Evolutionary conservation across 2,888 invertebrate species (phyloP).

Genomic region (Rhagophthalmus giganteus): DNA sequence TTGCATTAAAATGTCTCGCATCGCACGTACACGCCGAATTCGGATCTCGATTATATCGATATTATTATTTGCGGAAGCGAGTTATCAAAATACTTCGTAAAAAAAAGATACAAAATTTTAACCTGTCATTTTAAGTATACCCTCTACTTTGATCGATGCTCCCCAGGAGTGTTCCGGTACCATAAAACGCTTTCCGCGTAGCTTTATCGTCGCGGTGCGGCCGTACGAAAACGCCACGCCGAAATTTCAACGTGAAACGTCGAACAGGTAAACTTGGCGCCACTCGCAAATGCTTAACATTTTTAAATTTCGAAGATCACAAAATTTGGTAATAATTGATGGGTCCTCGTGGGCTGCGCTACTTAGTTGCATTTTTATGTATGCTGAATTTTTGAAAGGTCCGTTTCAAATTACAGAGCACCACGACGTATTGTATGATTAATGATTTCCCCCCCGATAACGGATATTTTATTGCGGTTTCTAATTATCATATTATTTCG

Average conservation of each 20-base stretch:
- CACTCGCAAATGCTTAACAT: constrained; percentile 44
- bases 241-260: constrained; percentile 20
- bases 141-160: constrained; percentile 51
- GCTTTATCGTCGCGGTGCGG: neutral
- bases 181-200: constrained; percentile 39
- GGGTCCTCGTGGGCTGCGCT: constrained; percentile 41
- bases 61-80: constrained; percentile 10
- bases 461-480: too few species aligned
- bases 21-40: too few species aligned
- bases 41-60: neutral
- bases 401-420: constrained; percentile 46
- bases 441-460: constrained; percentile 40
- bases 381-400: constrained; percentile 38
- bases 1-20: constrained; percentile 26
- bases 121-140: constrained; percentile 54
- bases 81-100: constrained; percentile 3
- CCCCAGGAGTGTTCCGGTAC: constrained; percentile 35
- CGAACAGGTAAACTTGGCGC: constrained; percentile 43
- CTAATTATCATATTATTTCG: too few species aligned
- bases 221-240: constrained; percentile 1
- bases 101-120: constrained; percentile 40
- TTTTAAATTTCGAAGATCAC: constrained; percentile 40
- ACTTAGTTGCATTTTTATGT: constrained; percentile 47
- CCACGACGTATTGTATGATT: constrained; percentile 48
- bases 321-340: constrained; percentile 48